A percentile compares a stretch with the other conserved stretches of the same genome.
These are phyloP conservation scores for Diplodus sargus DNA, from an alignment of 2,797 vertebrate species.

Conservation along the genomic window DNA sequence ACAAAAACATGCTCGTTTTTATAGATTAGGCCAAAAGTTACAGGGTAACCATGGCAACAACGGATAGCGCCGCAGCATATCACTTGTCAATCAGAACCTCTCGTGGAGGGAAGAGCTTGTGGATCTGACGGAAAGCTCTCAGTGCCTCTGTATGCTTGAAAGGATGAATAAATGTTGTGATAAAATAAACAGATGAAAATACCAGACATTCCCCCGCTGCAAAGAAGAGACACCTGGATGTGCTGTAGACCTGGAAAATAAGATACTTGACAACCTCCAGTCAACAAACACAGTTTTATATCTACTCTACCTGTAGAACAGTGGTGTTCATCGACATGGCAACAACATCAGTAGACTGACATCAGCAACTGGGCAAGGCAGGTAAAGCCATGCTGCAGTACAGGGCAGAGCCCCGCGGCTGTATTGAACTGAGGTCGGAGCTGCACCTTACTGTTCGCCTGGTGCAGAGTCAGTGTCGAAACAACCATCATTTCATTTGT, in stretches of 20 bases:
- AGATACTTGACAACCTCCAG: not conserved
- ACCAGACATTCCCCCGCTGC: not conserved
- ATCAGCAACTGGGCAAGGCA: not conserved
- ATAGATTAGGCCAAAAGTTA: conserved; percentile 52
- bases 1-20: conserved; percentile 32
- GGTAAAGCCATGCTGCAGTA: not conserved
- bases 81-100: conserved; percentile 62
- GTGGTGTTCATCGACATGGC: not conserved
- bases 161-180: not conserved
- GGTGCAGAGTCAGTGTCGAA: not conserved
- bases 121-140: conserved; percentile 25
- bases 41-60: conserved; percentile 70
- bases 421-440: not conserved
- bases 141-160: not conserved
- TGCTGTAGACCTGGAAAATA: not conserved
- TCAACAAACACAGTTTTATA: not conserved
- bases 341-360: not conserved
- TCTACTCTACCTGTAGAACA: not conserved
- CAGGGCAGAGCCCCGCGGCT: not conserved
- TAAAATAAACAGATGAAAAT: conserved; percentile 6
- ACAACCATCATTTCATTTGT: not conserved
- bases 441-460: not conserved
- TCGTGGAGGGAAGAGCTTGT: conserved; percentile 26
- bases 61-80: conserved; percentile 49
- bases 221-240: not conserved